These are phyloP conservation scores for Caenorhabditis sulstoni DNA, from an alignment of 2,888 invertebrate genomes.

Conservation along the genomic window DNA sequence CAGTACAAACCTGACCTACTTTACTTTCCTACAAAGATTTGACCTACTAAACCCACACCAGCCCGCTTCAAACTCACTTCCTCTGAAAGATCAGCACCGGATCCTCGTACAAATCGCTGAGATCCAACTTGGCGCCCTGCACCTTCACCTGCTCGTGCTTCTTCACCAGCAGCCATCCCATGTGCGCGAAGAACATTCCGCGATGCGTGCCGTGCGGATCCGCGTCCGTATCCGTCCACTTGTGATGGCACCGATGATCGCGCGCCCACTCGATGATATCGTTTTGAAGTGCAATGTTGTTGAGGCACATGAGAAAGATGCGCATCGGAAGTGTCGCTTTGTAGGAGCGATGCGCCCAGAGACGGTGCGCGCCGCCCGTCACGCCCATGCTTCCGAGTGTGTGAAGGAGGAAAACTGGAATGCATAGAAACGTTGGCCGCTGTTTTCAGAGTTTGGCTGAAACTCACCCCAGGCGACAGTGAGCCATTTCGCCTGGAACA, in stretches of 20 bases:
- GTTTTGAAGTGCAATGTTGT: slow-evolving; percentile 92
- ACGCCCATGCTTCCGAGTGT: slow-evolving; percentile 88
- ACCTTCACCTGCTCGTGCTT: slow-evolving; percentile 88
- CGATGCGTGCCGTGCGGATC: slow-evolving; percentile 93
- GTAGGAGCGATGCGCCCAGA: slow-evolving; percentile 92
- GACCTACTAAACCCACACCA: too few species aligned
- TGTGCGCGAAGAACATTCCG: slow-evolving; percentile 96
- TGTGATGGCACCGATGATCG: slow-evolving; percentile 91
- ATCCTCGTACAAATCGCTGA: slow-evolving; percentile 89
- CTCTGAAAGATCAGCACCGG: slow-evolving; percentile 90
- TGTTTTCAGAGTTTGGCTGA: neutral
- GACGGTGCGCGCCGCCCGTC: slow-evolving; percentile 93
- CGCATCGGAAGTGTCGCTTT: slow-evolving; percentile 91
- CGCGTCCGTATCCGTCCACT: slow-evolving; percentile 93
- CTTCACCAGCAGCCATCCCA: slow-evolving; percentile 91
- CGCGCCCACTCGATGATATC: slow-evolving; percentile 91
- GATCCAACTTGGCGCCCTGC: slow-evolving; percentile 86
- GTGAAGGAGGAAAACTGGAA: slow-evolving; percentile 73
- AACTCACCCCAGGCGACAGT: slow-evolving; percentile 75
- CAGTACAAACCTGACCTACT: too few species aligned
- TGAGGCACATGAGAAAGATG: slow-evolving; percentile 87
- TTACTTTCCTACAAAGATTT: too few species aligned
- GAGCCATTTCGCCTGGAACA: slow-evolving; percentile 75
- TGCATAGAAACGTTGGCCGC: too few species aligned
- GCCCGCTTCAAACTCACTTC: slow-evolving; percentile 83